A percentile compares a stretch with the other conserved stretches of the same genome.
These are phyloP conservation scores for Psilopogon haemacephalus DNA, from an alignment of 2,113 vertebrate species.

Conservation along the genomic window DNA sequence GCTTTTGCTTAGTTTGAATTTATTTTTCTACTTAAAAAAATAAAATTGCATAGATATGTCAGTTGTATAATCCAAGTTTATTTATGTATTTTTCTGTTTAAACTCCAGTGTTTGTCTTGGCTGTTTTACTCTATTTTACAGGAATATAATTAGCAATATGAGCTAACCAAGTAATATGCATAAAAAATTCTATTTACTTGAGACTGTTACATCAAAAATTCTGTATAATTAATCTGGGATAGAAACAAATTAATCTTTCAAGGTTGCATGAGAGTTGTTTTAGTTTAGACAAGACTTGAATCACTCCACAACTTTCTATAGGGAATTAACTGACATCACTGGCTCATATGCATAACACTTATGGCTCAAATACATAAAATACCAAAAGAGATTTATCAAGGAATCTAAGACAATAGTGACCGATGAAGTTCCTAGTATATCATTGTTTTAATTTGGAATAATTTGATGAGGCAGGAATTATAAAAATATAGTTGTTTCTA, in stretches of 20 bases:
- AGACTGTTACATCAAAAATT: neutral
- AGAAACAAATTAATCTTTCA: neutral
- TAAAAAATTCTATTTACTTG: neutral
- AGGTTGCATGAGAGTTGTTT: neutral
- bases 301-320: neutral
- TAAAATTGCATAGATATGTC: neutral
- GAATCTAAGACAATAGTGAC: no score
- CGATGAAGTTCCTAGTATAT: neutral
- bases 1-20: neutral
- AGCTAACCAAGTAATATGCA: neutral
- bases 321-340: neutral
- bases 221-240: neutral
- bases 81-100: neutral
- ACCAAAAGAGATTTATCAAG: no score
- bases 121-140: neutral
- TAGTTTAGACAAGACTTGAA: neutral
- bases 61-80: neutral
- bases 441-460: no score
- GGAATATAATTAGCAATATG: neutral
- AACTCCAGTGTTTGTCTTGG: neutral
- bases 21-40: neutral
- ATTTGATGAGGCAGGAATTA: no score
- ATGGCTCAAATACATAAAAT: no score
- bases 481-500: no score
- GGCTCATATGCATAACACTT: neutral